Percentiles rank a stretch among this genome's conserved stretches.
These are phyloP conservation scores for Anastrepha obliqua DNA, from an alignment of 1,140 invertebrate species.

Conservation along the genomic window DNA sequence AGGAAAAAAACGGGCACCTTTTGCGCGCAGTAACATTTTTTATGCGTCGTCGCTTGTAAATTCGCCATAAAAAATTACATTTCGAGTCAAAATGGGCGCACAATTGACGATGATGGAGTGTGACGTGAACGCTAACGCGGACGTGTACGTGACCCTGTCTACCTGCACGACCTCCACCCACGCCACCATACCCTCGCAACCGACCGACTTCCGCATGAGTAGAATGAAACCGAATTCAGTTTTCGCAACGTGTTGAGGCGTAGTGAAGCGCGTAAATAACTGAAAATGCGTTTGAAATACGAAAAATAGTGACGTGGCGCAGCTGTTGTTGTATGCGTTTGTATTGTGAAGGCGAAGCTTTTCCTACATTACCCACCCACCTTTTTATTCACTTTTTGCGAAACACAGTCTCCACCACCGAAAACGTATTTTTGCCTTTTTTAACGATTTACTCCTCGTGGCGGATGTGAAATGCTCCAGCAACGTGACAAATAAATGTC, in stretches of 20 bases:
- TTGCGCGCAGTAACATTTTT: neutral
- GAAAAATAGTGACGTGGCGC: neutral
- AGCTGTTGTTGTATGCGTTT: neutral
- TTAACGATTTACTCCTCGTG: constrained; percentile 2
- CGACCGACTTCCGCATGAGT: neutral
- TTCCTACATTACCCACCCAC: too few relatives aligned
- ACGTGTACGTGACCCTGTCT: constrained; percentile 20
- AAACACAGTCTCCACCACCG: neutral
- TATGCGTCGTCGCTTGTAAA: constrained; percentile 17
- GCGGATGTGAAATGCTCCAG: constrained; percentile 16
- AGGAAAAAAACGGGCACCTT: neutral
- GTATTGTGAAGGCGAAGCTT: too few relatives aligned
- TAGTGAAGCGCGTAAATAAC: neutral
- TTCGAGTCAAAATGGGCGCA: constrained; percentile 1
- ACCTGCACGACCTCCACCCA: neutral
- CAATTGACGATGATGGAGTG: constrained; percentile 34
- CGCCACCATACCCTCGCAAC: neutral
- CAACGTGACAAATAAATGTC: constrained; percentile 36
- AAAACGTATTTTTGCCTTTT: neutral
- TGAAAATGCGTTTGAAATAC: constrained; percentile 32
- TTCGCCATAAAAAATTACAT: constrained; percentile 33
- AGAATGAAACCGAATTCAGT: neutral
- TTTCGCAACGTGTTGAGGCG: neutral
- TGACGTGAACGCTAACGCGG: neutral
- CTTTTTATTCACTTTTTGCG: neutral